Evolutionary conservation across 2,113 vertebrate genomes (phyloP).

Genomic region (Alexandromys fortis): DNA sequence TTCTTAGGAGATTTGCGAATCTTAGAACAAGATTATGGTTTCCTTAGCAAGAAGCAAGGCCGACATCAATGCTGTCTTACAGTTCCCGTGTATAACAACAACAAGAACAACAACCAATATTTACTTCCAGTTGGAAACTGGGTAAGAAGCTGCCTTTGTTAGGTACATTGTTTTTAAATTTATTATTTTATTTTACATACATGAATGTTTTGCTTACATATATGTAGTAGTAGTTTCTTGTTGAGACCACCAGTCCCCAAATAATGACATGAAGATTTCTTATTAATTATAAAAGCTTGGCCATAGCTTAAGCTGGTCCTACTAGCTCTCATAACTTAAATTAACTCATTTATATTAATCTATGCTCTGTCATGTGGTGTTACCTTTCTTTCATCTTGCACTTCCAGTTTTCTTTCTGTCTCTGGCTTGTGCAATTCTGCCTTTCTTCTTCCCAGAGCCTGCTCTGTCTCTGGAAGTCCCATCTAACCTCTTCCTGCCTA

Average conservation of each 20-base stretch:
- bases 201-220: not conserved
- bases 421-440: not conserved
- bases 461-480: not conserved
- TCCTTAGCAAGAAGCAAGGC: not conserved
- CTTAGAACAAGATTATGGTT: not conserved
- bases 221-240: not conserved
- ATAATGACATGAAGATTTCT: not conserved
- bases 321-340: not conserved
- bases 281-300: not conserved
- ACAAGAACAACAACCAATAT: conserved; percentile 44
- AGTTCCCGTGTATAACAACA: conserved; percentile 63
- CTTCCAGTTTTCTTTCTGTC: not conserved
- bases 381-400: not conserved
- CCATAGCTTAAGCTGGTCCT: not conserved
- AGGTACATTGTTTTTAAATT: conserved; percentile 4
- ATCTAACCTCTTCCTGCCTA: not conserved
- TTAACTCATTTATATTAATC: not conserved
- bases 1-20: not conserved
- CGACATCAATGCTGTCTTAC: conserved; percentile 22
- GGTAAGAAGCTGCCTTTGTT: conserved; percentile 70
- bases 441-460: not conserved
- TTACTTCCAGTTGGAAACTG: conserved; percentile 75
- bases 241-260: not conserved
- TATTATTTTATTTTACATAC: not conserved
- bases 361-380: not conserved